phyloP scores from a whole-genome alignment of 2,888 invertebrate genomes.

The Drosophila seclusa region DNA sequence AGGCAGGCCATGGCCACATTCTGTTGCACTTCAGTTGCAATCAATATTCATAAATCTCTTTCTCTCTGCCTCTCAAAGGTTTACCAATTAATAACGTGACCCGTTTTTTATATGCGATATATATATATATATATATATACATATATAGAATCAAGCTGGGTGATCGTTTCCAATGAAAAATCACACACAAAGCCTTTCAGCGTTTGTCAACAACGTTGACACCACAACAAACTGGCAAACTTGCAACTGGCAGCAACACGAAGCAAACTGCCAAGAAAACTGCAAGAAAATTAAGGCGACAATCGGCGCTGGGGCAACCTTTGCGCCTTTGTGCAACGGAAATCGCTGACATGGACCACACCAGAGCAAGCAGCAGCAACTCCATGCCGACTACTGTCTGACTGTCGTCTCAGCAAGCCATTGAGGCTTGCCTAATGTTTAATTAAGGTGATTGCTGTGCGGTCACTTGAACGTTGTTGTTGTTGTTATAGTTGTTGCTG shows the following conservation, averaged over 20 bases:
- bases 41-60: slow-evolving; percentile 79
- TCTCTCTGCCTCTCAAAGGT: slow-evolving; percentile 49
- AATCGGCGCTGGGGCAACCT: slow-evolving; percentile 74
- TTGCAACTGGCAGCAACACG: slow-evolving; percentile 60
- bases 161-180: slow-evolving; percentile 80
- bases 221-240: slow-evolving; percentile 47
- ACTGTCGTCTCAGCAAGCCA: slow-evolving; percentile 43
- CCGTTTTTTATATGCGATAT: slow-evolving; percentile 60
- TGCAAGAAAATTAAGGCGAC: slow-evolving; percentile 80
- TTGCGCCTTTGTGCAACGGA: slow-evolving; percentile 81
- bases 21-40: slow-evolving; percentile 73
- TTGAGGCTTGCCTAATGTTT: slow-evolving; percentile 80
- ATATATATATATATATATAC: not conserved
- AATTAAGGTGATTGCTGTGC: slow-evolving; percentile 82
- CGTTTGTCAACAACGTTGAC: slow-evolving; percentile 75
- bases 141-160: slow-evolving; percentile 73
- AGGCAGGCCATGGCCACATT: slow-evolving; percentile 47
- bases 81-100: slow-evolving; percentile 81
- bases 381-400: slow-evolving; percentile 29
- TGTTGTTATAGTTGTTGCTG: slow-evolving; percentile 31
- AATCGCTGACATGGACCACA: slow-evolving; percentile 83
- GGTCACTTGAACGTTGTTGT: slow-evolving; percentile 62
- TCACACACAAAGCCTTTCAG: slow-evolving; percentile 80
- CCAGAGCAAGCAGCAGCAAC: slow-evolving; percentile 49
- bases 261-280: slow-evolving; percentile 74